Evolutionary conservation across 2,113 vertebrate genomes (phyloP).

Genomic region (Glareola pratincola): DNA sequence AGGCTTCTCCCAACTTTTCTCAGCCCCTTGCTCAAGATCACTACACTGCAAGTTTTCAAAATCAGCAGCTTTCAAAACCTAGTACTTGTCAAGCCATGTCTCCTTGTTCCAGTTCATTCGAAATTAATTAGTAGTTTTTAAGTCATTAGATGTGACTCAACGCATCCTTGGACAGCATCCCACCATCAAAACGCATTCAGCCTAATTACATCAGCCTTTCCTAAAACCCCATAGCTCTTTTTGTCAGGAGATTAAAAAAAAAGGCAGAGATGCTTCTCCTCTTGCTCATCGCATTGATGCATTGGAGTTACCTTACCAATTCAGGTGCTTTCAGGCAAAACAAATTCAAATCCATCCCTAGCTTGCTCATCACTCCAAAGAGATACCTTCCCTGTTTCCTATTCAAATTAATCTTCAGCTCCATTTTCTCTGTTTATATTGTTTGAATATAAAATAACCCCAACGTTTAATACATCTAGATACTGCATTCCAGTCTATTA

Average conservation of each 20-base stretch:
- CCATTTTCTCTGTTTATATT: not conserved
- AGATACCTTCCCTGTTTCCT: not conserved
- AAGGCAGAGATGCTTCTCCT: not conserved
- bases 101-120: constrained; percentile 40
- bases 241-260: not conserved
- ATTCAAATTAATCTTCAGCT: not conserved
- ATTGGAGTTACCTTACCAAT: not conserved
- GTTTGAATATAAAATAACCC: not conserved
- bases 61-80: not conserved
- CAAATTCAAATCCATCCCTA: not conserved
- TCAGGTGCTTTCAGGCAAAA: not conserved
- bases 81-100: not conserved
- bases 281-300: not conserved
- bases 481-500: not conserved
- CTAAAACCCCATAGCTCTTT: not conserved
- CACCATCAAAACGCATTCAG: not conserved
- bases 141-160: constrained; percentile 59
- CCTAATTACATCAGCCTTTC: constrained; percentile 25
- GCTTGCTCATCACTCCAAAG: not conserved
- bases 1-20: not conserved
- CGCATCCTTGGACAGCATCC: constrained; percentile 35
- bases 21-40: not conserved
- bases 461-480: not conserved
- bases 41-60: not conserved
- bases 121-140: constrained; percentile 50